phyloP scores from a whole-genome alignment of 2,888 invertebrate species.

The Philhelius pedissequus region DNA sequence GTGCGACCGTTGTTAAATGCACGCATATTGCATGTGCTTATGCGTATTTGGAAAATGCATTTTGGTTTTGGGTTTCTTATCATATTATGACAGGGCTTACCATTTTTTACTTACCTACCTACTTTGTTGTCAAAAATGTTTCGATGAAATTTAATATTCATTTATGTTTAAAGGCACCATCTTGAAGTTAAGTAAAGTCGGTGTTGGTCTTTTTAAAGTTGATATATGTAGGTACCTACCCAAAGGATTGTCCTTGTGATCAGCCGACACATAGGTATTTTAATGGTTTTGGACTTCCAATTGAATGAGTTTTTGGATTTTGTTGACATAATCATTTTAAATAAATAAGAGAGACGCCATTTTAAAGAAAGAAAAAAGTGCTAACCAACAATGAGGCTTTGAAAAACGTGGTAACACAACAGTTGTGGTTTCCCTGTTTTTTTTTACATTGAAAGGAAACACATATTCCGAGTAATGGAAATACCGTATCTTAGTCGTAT shows the following conservation, averaged over 20 bases:
- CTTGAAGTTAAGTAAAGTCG: background rate
- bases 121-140: constrained; percentile 1
- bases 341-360: background rate
- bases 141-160: constrained; percentile 3
- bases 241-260: background rate
- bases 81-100: background rate
- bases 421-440: too few species aligned
- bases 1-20: background rate
- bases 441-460: too few species aligned
- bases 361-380: too few species aligned
- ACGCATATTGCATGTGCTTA: constrained; percentile 13
- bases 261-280: background rate
- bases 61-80: constrained; percentile 13
- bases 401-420: too few species aligned
- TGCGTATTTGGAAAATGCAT: constrained; percentile 4
- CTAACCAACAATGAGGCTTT: too few species aligned
- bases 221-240: too few species aligned
- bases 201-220: background rate
- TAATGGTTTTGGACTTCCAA: background rate
- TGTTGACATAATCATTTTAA: background rate
- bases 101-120: too few species aligned
- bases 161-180: background rate
- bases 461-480: too few species aligned
- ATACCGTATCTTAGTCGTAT: too few species aligned
- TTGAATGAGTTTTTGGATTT: background rate